Percentiles rank a stretch among this genome's conserved stretches.
Conservation (phyloP, 2,797 vertebrate genomes). For the Poeciliopsis turneri region DNA sequence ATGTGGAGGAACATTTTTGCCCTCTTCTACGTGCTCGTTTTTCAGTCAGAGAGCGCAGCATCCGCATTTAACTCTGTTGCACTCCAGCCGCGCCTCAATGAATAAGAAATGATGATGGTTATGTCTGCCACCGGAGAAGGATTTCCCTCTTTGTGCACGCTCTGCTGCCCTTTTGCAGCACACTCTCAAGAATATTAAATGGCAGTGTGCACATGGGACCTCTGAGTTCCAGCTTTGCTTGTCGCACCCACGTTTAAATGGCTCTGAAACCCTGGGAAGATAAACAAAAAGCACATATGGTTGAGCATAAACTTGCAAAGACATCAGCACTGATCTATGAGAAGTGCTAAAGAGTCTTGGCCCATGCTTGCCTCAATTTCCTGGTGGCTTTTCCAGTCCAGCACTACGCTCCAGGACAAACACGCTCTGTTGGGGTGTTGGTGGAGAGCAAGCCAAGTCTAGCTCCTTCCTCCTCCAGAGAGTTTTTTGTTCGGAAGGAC, state of each 20-base stretch:
- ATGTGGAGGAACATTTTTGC: constrained; percentile 21
- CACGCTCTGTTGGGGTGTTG: constrained; percentile 50
- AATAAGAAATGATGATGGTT: constrained; percentile 65
- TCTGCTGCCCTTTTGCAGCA: constrained; percentile 40
- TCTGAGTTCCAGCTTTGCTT: constrained; percentile 40
- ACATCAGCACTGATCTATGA: constrained; percentile 9
- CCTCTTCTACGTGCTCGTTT: constrained; percentile 18
- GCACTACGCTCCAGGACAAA: constrained; percentile 57
- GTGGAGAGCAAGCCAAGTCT: constrained; percentile 26
- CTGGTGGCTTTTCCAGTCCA: constrained; percentile 40
- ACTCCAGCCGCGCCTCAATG: constrained; percentile 35
- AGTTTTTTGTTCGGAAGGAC: constrained; percentile 33
- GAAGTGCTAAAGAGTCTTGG: constrained; percentile 36
- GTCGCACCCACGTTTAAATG: constrained; percentile 33
- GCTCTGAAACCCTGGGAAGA: constrained; percentile 29
- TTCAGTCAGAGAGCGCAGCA: constrained; percentile 27
- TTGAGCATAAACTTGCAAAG: constrained; percentile 17
- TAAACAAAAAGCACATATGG: constrained; percentile 24
- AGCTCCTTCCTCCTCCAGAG: constrained; percentile 27
- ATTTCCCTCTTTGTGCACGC: constrained; percentile 34
- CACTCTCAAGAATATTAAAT: constrained; percentile 37
- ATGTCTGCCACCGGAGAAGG: constrained; percentile 45
- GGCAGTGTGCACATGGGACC: constrained; percentile 18
- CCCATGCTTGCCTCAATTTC: constrained; percentile 38
- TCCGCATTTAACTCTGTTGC: constrained; percentile 20